Evolutionary conservation across 2,888 invertebrate species (phyloP).

Genomic region (Euspilapteryx auroguttella): DNA sequence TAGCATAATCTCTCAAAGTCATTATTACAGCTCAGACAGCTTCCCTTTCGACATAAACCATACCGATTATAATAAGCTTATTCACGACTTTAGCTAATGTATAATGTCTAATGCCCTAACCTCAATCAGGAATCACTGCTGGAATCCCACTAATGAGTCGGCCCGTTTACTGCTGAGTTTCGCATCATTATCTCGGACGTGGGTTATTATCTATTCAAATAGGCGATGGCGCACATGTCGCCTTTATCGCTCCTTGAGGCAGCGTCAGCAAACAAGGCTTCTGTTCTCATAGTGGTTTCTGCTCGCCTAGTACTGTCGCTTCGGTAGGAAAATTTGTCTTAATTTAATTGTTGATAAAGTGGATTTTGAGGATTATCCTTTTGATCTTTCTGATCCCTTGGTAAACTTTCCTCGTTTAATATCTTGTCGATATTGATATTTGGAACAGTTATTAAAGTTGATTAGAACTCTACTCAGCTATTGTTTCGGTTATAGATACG

Average conservation of each 20-base stretch:
- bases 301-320: neutral
- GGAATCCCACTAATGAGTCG: conserved; percentile 13
- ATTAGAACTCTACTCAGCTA: too few relatives aligned
- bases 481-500: too few relatives aligned
- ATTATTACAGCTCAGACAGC: too few relatives aligned
- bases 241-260: conserved; percentile 6
- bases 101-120: neutral
- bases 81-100: neutral
- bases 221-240: conserved; percentile 11
- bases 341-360: neutral
- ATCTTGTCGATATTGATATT: too few relatives aligned
- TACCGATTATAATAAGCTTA: too few relatives aligned
- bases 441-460: too few relatives aligned
- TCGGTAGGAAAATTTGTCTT: neutral
- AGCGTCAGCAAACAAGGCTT: conserved; percentile 3
- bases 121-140: conserved; percentile 2
- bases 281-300: neutral
- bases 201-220: conserved; percentile 13
- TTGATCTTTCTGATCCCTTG: too few relatives aligned
- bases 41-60: too few relatives aligned
- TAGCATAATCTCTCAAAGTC: too few relatives aligned
- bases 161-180: conserved; percentile 11
- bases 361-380: too few relatives aligned
- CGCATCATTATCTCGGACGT: conserved; percentile 8
- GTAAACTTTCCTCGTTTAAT: too few relatives aligned